These are phyloP conservation scores for Trissolcus japonicus DNA, from an alignment of 2,888 invertebrate species.

Conservation along the genomic window DNA sequence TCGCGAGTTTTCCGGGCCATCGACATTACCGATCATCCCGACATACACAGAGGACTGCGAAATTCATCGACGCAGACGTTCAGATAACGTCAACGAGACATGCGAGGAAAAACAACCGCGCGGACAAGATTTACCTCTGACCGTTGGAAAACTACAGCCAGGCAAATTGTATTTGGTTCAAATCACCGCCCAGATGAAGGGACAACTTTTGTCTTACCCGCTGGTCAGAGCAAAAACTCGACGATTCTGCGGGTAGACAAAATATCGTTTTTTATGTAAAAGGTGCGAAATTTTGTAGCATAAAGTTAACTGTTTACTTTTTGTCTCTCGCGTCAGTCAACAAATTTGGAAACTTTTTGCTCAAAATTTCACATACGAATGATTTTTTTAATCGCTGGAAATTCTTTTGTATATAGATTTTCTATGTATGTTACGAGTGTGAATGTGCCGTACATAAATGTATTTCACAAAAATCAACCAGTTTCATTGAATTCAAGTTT, in stretches of 20 bases:
- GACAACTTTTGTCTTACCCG: slow-evolving; percentile 69
- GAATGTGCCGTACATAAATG: slow-evolving; percentile 5
- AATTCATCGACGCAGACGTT: slow-evolving; percentile 67
- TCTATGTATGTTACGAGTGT: slow-evolving; percentile 8
- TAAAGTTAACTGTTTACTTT: neutral
- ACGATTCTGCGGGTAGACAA: slow-evolving; percentile 61
- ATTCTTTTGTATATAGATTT: slow-evolving; percentile 22
- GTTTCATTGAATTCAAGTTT: slow-evolving; percentile 1
- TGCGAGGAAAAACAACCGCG: slow-evolving; percentile 69
- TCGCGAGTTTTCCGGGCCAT: slow-evolving; percentile 64
- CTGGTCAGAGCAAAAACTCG: slow-evolving; percentile 67
- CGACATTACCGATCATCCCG: slow-evolving; percentile 61
- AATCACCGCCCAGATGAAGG: slow-evolving; percentile 68
- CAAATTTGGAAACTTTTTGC: neutral
- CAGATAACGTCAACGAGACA: slow-evolving; percentile 66
- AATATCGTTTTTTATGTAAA: neutral
- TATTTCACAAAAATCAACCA: neutral
- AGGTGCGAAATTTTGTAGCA: neutral
- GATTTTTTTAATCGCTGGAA: neutral
- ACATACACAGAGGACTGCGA: slow-evolving; percentile 69
- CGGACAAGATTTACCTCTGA: slow-evolving; percentile 66
- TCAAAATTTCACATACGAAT: neutral
- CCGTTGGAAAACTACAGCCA: slow-evolving; percentile 66
- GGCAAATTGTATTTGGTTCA: slow-evolving; percentile 69
- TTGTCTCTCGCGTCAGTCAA: neutral